Percentiles rank a stretch among this genome's conserved stretches.
phyloP scores from a whole-genome alignment of 1,140 invertebrate genomes.

The Drosophila virilis region DNA sequence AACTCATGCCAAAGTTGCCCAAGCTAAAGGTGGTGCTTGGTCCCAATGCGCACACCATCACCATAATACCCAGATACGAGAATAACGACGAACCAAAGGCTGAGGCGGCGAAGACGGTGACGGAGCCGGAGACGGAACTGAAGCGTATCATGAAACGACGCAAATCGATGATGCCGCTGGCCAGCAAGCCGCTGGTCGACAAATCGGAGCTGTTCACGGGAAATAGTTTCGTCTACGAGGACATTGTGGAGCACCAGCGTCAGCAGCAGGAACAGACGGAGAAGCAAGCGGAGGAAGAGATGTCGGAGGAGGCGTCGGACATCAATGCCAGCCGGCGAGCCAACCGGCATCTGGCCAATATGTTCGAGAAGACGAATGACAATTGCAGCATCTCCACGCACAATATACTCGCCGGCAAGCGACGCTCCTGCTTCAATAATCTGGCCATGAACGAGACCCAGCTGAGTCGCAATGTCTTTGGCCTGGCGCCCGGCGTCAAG shows the following conservation, averaged over 20 bases:
- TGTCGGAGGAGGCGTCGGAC: background rate
- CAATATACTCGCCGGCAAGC: constrained; percentile 72
- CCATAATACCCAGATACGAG: constrained; percentile 14
- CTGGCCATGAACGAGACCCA: constrained; percentile 60
- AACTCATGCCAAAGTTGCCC: constrained; percentile 18
- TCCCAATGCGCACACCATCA: constrained; percentile 45
- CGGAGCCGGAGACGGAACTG: background rate
- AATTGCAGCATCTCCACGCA: constrained; percentile 75
- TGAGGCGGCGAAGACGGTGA: background rate
- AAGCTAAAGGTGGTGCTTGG: constrained; percentile 58
- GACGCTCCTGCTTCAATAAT: constrained; percentile 48
- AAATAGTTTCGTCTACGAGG: constrained; percentile 50
- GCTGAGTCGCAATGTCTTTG: constrained; percentile 43
- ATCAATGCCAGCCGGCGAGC: background rate
- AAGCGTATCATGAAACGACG: constrained; percentile 50
- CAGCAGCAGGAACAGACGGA: constrained; percentile 25
- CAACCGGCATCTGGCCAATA: constrained; percentile 37
- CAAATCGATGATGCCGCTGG: constrained; percentile 51
- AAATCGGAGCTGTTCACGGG: constrained; percentile 26
- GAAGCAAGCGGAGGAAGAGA: background rate
- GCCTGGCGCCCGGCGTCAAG: constrained; percentile 1
- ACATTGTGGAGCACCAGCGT: constrained; percentile 35
- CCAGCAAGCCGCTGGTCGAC: constrained; percentile 57
- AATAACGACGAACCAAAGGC: background rate
- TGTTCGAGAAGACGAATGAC: constrained; percentile 67